Evolutionary conservation across 2,113 vertebrate species (phyloP), one percentile per base, ranked within the genome.

Genomic region (Cathartes aura): DNA sequence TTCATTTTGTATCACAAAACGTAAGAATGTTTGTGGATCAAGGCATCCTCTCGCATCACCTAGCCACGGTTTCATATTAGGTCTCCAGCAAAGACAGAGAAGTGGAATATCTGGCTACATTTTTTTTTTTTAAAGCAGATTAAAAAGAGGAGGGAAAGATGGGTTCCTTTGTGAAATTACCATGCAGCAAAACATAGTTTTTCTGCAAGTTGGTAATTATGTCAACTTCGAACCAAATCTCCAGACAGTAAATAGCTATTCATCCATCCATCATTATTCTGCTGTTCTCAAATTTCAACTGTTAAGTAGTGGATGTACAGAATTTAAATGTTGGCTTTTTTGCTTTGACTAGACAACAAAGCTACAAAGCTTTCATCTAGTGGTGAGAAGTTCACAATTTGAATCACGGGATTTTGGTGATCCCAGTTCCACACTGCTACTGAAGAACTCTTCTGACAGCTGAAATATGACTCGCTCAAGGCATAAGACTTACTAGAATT

Each of bases 271-370:
- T 56, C 55, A 63, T 26, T 91, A 87, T 58, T 81, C 47, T 84
- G 47, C 43, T 74, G 18, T 36, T 92, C 85, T 96, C 2, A 0
- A 67, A 38, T 96, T 94, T 89, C 72, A 90, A 3, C 59, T 93
- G 48, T 34, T 73, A 70, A 83, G 56, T 74, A 87, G 52, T 80
- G 23, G 43, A 89, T 17, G 21, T 30, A 84, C 68, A 68, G 79
- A 83, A 95, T 92, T 87, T 89, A 89, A 82, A 95, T 19, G 68
- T 2, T 75, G 32, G 32, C 8, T 36, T 76, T 91, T 82, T 60
- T 93, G 40, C 52, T 83, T 62, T 89, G 73, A 93, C 89, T 8
- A 84, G 68, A 67, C 59, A 92, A 86, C 21, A 93, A 88, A 90
- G 55, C 56, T 81, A 55, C 42, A 84, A 84, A 80, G 68, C 64